These are phyloP conservation scores for Drosophila tani DNA, from an alignment of 1,140 invertebrate species.

Conservation along the genomic window DNA sequence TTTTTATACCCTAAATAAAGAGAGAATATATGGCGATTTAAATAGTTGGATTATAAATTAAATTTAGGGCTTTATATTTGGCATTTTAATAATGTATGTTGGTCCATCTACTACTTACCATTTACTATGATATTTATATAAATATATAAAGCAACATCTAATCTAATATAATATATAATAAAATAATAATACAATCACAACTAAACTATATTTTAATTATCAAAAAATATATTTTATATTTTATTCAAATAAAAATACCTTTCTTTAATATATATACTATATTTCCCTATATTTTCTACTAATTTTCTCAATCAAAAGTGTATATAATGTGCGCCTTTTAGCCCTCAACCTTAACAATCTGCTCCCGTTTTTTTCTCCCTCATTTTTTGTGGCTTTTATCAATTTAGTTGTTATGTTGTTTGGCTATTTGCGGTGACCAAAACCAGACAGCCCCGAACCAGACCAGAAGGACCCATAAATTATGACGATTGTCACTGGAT, in stretches of 20 bases:
- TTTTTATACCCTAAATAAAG: conserved; percentile 6
- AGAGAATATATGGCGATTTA: neutral
- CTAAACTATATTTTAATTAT: too few species aligned
- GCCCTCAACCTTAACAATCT: conserved; percentile 3
- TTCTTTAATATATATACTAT: neutral
- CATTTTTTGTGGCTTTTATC: conserved; percentile 71
- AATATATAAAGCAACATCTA: too few species aligned
- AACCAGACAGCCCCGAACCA: conserved; percentile 6
- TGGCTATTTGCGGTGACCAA: conserved; percentile 50
- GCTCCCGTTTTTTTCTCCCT: conserved; percentile 36
- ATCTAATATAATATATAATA: too few species aligned
- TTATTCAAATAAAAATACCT: neutral
- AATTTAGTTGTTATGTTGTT: conserved; percentile 69
- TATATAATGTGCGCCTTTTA: neutral
- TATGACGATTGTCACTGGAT: conserved; percentile 69
- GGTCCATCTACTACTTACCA: too few species aligned
- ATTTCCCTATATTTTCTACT: neutral
- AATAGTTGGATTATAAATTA: too few species aligned
- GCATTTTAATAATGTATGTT: too few species aligned
- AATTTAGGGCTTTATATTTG: too few species aligned
- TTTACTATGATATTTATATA: too few species aligned
- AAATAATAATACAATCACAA: too few species aligned
- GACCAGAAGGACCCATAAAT: conserved; percentile 65
- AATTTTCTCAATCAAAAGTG: neutral
- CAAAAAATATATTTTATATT: too few species aligned